Base-by-base conservation (phyloP, 2,888 invertebrate species). In the Serrognathus titanus region DNA sequence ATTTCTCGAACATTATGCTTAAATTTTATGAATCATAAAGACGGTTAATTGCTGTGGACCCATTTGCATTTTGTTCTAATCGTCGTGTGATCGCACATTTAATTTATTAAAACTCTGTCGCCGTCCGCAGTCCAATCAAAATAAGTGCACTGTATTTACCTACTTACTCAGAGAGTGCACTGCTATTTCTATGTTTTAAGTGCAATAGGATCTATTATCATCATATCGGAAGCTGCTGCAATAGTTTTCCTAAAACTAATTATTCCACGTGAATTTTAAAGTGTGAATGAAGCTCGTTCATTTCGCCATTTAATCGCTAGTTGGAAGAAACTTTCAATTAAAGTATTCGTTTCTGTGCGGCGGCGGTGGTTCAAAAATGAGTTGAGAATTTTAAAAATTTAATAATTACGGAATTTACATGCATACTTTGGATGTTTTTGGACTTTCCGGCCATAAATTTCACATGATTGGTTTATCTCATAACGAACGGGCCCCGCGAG, bases 381-480 rank as follows among this genome's bases (percentile, higher is more conserved):
- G 9, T 6, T 16, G 16, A 10, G 43, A 43, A 43, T 43, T 43
- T 43, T 43, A 31, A 31, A 31, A 31, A 31, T 31, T 31, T 31
- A 43, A 43, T 43, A 43, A 43, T 43, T 2, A 6, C 43, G 43
- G 12, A 43, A 43, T 43, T 43, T 43, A 20, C 43, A 43, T 43
- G 50, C 50, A 50, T 55, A 50, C 55, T 55, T 55, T 38, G 55
- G 50, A 55, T 55, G 50, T 37, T 50, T 55, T 36, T 38, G 45
- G 50, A 55, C 49, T 55, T 55, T 31, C 43, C 38, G 49, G 38
- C 50, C 45, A 55, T 55, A 55, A 55, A 55, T 55, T 55, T 49
- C 49, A 37, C 50, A 40, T 50, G 55, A 55, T 55, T 55, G 55
- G 55, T 55, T 55, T 49, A 55, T 55, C 55, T 50, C 55, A n/a